A percentile compares a stretch with the other conserved stretches of the same genome.
Evolutionary conservation across 2,888 invertebrate species (phyloP).

Genomic region (Ormyrus pomaceus): DNA sequence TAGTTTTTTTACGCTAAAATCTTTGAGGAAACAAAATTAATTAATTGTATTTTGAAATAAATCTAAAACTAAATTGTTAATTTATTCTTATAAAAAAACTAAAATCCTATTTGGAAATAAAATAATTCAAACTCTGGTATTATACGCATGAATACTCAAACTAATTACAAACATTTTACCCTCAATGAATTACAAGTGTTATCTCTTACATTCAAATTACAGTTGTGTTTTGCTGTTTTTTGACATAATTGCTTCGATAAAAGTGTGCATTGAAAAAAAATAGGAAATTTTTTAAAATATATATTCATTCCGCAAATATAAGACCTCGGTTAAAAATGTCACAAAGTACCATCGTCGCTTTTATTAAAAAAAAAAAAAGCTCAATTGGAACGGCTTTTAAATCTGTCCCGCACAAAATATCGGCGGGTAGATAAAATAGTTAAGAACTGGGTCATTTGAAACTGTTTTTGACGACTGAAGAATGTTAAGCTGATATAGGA

Average conservation of each 20-base stretch:
- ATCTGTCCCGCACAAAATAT: conserved; percentile 29
- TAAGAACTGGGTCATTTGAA: conserved; percentile 43
- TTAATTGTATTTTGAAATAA: no score
- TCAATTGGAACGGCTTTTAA: conserved; percentile 33
- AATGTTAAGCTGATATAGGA: conserved; percentile 30
- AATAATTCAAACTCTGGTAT: no score
- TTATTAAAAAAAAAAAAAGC: conserved; percentile 36
- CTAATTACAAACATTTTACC: no score
- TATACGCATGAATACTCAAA: no score
- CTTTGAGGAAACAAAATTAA: no score
- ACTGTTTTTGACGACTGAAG: conserved; percentile 37
- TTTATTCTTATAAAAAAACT: no score
- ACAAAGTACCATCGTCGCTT: conserved; percentile 6
- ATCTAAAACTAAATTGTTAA: no score
- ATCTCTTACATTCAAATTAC: neutral
- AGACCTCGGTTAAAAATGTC: conserved; percentile 30
- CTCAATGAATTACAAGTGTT: no score
- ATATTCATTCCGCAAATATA: neutral
- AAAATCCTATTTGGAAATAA: no score
- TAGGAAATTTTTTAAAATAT: no score
- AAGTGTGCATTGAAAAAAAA: neutral
- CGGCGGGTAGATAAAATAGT: neutral
- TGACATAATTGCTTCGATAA: conserved; percentile 9
- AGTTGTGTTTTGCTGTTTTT: neutral
- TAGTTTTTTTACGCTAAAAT: no score